phyloP scores from a whole-genome alignment of 2,888 invertebrate genomes.

The Latheticus oryzae region DNA sequence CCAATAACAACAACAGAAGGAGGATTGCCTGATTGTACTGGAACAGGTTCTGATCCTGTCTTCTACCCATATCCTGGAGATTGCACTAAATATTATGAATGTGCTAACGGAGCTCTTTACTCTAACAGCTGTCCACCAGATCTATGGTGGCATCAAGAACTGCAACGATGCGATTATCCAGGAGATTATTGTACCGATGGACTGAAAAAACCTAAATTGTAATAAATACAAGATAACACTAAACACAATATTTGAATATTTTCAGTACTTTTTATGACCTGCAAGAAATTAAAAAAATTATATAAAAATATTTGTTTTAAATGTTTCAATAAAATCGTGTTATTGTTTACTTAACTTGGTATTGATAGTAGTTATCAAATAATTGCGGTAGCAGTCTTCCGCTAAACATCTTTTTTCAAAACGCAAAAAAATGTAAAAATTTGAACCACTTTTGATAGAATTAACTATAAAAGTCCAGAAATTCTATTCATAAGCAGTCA shows the following conservation, averaged over 20 bases:
- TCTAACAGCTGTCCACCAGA: constrained; percentile 13
- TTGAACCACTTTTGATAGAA: no score
- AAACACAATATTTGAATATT: constrained; percentile 7
- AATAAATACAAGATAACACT: neutral
- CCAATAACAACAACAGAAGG: constrained; percentile 2
- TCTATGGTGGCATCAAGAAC: constrained; percentile 27
- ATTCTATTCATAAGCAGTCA: no score
- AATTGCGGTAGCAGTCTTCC: no score
- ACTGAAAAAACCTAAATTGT: neutral
- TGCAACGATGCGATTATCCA: constrained; percentile 39
- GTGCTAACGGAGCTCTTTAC: constrained; percentile 6
- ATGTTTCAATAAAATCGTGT: no score
- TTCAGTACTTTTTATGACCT: no score
- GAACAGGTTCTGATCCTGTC: neutral
- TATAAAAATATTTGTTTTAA: no score
- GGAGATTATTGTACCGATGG: constrained; percentile 12
- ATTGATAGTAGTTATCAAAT: no score
- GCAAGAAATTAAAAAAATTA: no score
- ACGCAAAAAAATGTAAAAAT: no score
- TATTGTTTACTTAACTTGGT: no score
- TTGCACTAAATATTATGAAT: constrained; percentile 21
- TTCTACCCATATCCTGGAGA: constrained; percentile 26
- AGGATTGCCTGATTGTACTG: constrained; percentile 6
- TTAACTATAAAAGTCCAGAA: no score
- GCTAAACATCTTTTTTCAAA: no score